phyloP scores from a whole-genome alignment of 1,140 invertebrate genomes.

The Polypedilum pembai region DNA sequence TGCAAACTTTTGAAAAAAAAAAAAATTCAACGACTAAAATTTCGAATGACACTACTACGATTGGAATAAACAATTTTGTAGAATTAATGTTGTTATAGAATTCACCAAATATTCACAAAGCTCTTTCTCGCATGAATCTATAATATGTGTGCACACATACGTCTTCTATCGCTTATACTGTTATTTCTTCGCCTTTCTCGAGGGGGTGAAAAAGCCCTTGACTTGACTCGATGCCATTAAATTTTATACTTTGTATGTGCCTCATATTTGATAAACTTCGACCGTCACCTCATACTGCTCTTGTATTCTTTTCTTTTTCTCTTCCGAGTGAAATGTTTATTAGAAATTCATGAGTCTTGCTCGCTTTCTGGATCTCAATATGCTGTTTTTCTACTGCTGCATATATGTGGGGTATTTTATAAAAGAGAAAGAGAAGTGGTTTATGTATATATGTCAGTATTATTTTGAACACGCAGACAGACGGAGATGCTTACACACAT shows the following conservation, averaged over 20 bases:
- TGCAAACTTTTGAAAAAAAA: too few relatives aligned
- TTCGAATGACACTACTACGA: too few relatives aligned
- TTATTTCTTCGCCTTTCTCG: neutral
- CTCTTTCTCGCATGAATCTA: too few relatives aligned
- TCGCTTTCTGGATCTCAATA: neutral
- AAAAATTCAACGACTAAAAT: too few relatives aligned
- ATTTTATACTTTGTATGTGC: constrained; percentile 14
- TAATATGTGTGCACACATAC: too few relatives aligned
- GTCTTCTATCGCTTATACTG: neutral
- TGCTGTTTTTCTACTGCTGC: neutral
- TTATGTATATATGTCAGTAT: too few relatives aligned
- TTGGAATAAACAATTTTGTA: too few relatives aligned
- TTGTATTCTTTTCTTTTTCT: neutral
- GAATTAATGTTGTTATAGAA: too few relatives aligned
- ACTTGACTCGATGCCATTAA: constrained; percentile 3
- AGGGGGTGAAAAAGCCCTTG: neutral
- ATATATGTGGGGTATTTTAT: neutral
- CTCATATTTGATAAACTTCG: constrained; percentile 9
- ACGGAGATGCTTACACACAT: too few relatives aligned
- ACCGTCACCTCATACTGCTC: neutral
- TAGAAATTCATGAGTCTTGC: neutral
- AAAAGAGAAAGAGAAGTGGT: neutral
- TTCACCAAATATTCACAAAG: too few relatives aligned
- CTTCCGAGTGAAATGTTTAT: constrained; percentile 20
- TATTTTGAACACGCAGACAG: too few relatives aligned